Percentiles rank a stretch among this genome's conserved stretches.
Evolutionary conservation across 92 coral and sea anemone species (phyloP).

Genomic region (Parazoanthus swiftii): DNA sequence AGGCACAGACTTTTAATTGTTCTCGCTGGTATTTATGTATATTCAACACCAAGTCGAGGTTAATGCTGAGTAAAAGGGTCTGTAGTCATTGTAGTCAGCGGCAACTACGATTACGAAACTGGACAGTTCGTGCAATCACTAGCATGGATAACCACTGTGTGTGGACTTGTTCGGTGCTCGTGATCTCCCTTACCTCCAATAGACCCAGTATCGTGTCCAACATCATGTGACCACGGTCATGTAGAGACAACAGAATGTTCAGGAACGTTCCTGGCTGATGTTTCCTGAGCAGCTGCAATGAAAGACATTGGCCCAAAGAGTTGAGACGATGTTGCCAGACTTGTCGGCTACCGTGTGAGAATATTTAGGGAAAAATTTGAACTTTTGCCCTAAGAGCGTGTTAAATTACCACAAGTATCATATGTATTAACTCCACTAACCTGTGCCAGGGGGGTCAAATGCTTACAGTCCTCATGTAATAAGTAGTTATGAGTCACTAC

Average conservation of each 20-base stretch:
- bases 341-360: too few relatives aligned
- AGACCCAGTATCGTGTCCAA: slow-evolving; percentile 72
- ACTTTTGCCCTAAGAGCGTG: too few relatives aligned
- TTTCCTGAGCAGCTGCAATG: slow-evolving; percentile 71
- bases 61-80: too few relatives aligned
- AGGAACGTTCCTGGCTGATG: slow-evolving; percentile 79
- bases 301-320: not conserved
- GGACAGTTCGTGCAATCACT: not conserved
- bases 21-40: too few relatives aligned
- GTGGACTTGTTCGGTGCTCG: not conserved
- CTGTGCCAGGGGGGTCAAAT: slow-evolving; percentile 88
- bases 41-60: too few relatives aligned
- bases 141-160: not conserved
- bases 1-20: too few relatives aligned
- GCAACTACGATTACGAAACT: too few relatives aligned
- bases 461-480: slow-evolving; percentile 75
- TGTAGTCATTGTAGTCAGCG: too few relatives aligned
- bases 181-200: not conserved
- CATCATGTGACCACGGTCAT: slow-evolving; percentile 63
- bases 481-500: slow-evolving; percentile 78
- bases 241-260: slow-evolving; percentile 75
- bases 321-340: too few relatives aligned
- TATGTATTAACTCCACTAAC: slow-evolving; percentile 31
- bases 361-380: too few relatives aligned
- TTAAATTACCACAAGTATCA: not conserved